Percentiles rank a stretch among this genome's conserved stretches.
phyloP scores from a whole-genome alignment of 2,113 vertebrate species.

The Pangasianodon gigas region DNA sequence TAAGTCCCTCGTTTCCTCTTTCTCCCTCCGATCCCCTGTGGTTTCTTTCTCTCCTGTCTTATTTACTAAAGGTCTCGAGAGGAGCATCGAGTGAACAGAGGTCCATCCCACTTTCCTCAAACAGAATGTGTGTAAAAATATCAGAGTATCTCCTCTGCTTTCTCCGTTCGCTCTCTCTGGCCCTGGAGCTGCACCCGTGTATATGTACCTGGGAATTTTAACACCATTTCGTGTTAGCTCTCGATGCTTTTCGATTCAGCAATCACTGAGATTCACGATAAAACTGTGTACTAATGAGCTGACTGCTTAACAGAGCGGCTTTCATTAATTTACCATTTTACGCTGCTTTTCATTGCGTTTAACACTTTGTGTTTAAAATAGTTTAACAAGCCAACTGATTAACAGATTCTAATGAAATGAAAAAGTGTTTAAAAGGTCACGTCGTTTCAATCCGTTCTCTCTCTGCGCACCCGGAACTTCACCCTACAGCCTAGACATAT shows the following conservation, averaged over 20 bases:
- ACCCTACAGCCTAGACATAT: neutral
- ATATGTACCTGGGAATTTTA: neutral
- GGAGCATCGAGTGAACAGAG: neutral
- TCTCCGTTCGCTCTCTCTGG: neutral
- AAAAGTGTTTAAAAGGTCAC: neutral
- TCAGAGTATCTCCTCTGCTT: neutral
- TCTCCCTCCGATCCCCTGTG: neutral
- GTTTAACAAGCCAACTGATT: neutral
- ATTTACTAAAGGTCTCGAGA: conserved; percentile 6
- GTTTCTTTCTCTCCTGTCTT: neutral
- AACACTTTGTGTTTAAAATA: neutral
- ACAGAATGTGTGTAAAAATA: conserved; percentile 54
- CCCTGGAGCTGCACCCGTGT: neutral
- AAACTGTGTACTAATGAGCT: neutral
- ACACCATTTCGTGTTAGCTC: neutral
- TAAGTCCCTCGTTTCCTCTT: conserved; percentile 26
- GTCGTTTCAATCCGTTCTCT: neutral
- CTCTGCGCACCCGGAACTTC: neutral
- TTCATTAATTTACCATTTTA: neutral
- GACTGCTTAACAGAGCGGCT: neutral
- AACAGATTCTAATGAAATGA: neutral
- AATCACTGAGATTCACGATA: neutral
- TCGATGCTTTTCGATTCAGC: neutral
- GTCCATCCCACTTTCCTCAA: conserved; percentile 50
- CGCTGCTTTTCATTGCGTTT: neutral